Percentiles rank a stretch among this genome's conserved stretches.
Evolutionary conservation across 2,888 invertebrate species (phyloP).

Genomic region (Acleris emargana): DNA sequence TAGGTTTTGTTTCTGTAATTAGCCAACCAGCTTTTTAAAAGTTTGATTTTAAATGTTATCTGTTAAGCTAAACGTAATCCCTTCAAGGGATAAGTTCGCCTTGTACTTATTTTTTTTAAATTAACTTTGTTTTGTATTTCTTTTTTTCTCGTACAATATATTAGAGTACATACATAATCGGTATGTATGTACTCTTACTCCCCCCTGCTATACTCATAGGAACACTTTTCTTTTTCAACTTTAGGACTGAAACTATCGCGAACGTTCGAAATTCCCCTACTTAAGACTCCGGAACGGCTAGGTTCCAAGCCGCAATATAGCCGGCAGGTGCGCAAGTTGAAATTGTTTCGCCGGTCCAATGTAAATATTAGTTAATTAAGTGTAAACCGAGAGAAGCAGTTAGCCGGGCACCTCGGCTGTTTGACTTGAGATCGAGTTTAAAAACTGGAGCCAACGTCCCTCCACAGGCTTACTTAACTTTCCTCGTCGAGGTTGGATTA

Average conservation of each 20-base stretch:
- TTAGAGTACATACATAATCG: too few species aligned
- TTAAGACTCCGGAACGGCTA: constrained; percentile 52
- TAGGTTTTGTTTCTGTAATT: too few species aligned
- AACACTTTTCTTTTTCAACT: too few species aligned
- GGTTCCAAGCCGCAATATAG: constrained; percentile 61
- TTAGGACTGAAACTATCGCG: constrained; percentile 3
- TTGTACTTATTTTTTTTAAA: too few species aligned
- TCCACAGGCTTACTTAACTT: constrained; percentile 13
- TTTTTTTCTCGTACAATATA: too few species aligned
- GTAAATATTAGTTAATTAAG: constrained; percentile 83
- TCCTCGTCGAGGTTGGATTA: constrained; percentile 23
- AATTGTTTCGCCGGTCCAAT: constrained; percentile 73
- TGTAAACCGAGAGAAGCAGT: constrained; percentile 66
- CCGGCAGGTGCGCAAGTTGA: constrained; percentile 68
- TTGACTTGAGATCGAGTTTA: constrained; percentile 56
- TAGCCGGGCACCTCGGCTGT: constrained; percentile 49
- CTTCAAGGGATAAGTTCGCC: too few species aligned
- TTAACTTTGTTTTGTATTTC: too few species aligned
- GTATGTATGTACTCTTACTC: too few species aligned
- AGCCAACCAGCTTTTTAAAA: too few species aligned
- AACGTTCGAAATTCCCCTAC: constrained; percentile 39
- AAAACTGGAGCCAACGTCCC: constrained; percentile 45
- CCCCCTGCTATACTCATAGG: too few species aligned
- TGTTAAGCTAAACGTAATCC: too few species aligned
- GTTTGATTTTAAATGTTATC: too few species aligned